A percentile compares a stretch with the other conserved stretches of the same genome.
phyloP scores from a whole-genome alignment of 2,113 vertebrate genomes.

The Zapus hudsonius region DNA sequence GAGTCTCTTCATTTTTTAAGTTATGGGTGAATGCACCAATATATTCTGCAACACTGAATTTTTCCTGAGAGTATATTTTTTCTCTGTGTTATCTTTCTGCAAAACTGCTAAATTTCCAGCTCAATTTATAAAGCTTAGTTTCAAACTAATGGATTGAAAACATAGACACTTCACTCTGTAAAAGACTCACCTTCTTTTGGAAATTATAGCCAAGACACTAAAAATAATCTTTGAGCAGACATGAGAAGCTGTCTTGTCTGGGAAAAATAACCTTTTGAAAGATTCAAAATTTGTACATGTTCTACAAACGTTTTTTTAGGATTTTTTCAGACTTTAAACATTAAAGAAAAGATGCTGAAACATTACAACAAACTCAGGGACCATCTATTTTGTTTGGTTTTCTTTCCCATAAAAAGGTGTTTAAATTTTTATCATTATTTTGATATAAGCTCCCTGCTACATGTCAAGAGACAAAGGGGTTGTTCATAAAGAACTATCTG shows the following conservation, averaged over 20 bases:
- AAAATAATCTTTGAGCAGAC: neutral
- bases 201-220: constrained; percentile 5
- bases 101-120: neutral
- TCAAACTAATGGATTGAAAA: neutral
- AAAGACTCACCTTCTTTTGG: neutral
- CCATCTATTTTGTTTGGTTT: neutral
- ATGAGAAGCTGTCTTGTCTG: neutral
- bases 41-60: neutral
- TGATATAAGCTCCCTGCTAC: neutral
- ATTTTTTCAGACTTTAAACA: neutral
- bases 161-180: neutral
- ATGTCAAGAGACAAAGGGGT: neutral
- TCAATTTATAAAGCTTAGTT: neutral
- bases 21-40: neutral
- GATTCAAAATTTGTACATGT: neutral
- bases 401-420: neutral
- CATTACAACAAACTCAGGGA: neutral
- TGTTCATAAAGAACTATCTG: neutral
- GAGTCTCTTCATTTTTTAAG: neutral
- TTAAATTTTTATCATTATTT: neutral
- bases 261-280: neutral
- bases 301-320: neutral
- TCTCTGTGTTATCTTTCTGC: neutral
- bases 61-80: neutral
- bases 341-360: constrained; percentile 33